phyloP scores from a whole-genome alignment of 2,797 vertebrate genomes.

The Tragelaphus eurycerus region DNA sequence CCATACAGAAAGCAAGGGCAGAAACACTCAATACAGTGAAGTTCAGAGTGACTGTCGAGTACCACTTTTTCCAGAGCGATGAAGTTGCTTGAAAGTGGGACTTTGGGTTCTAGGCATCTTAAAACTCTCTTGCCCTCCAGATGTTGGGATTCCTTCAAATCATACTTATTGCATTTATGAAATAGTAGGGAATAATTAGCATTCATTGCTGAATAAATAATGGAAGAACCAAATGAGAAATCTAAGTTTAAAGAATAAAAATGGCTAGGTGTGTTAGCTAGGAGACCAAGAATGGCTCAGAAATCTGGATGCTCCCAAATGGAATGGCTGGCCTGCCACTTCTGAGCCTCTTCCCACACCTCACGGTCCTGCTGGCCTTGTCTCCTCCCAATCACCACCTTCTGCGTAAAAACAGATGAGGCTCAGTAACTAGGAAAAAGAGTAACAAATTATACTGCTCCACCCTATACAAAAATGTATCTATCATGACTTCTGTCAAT shows the following conservation, averaged over 20 bases:
- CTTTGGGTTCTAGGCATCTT: not conserved
- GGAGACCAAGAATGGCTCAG: not conserved
- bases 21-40: not conserved
- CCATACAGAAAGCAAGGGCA: not conserved
- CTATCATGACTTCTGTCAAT: not conserved
- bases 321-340: rapidly evolving
- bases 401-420: not conserved
- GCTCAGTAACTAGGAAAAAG: not conserved
- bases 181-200: not conserved
- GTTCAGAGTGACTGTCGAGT: too few species aligned
- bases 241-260: not conserved
- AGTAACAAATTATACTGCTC: not conserved
- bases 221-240: not conserved
- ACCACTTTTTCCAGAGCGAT: not conserved
- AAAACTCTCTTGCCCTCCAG: not conserved
- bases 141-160: not conserved
- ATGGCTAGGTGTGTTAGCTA: too few species aligned
- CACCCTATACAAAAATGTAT: not conserved
- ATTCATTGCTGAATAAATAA: not conserved
- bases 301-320: too few species aligned
- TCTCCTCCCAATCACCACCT: not conserved
- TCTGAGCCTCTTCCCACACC: not conserved
- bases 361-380: too few species aligned
- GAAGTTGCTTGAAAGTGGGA: not conserved
- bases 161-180: not conserved